Evolutionary conservation across 2,888 invertebrate species (phyloP).

Genomic region (Orthonevra nobilis): DNA sequence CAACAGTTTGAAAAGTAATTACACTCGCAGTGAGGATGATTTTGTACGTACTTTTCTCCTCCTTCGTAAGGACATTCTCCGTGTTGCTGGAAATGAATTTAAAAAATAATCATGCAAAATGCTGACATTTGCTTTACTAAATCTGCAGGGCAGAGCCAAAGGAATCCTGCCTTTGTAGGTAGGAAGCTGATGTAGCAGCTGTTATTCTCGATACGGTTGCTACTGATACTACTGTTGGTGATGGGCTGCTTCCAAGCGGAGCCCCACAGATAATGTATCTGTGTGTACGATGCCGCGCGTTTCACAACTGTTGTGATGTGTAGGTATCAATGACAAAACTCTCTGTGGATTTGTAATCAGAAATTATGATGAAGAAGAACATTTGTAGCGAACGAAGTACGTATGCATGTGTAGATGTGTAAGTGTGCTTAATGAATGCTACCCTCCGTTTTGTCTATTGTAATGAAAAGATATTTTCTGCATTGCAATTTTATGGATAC

Average conservation of each 20-base stretch:
- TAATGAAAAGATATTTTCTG: too few relatives aligned
- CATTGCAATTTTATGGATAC: too few relatives aligned
- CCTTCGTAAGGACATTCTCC: constrained; percentile 3
- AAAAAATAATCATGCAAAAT: constrained; percentile 35
- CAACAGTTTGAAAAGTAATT: constrained; percentile 65
- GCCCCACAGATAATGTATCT: constrained; percentile 35
- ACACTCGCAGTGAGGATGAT: constrained; percentile 45
- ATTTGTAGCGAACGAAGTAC: constrained; percentile 4
- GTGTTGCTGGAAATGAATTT: constrained; percentile 18
- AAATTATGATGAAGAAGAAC: constrained; percentile 57
- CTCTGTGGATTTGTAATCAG: constrained; percentile 66
- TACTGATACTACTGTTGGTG: constrained; percentile 1
- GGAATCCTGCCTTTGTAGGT: constrained; percentile 23
- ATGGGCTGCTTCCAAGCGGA: background rate
- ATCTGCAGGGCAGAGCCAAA: constrained; percentile 29
- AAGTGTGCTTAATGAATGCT: too few relatives aligned
- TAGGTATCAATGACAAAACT: constrained; percentile 65
- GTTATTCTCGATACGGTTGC: constrained; percentile 40
- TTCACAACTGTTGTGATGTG: constrained; percentile 42
- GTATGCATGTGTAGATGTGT: background rate
- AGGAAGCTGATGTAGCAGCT: constrained; percentile 23
- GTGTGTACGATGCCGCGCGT: background rate
- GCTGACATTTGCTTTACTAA: constrained; percentile 55
- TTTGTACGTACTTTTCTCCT: background rate
- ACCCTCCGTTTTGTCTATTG: too few relatives aligned